Evolutionary conservation across 2,113 vertebrate species (phyloP), one percentile per base, ranked within the genome.

Genomic region (Peucedramus taeniatus): DNA sequence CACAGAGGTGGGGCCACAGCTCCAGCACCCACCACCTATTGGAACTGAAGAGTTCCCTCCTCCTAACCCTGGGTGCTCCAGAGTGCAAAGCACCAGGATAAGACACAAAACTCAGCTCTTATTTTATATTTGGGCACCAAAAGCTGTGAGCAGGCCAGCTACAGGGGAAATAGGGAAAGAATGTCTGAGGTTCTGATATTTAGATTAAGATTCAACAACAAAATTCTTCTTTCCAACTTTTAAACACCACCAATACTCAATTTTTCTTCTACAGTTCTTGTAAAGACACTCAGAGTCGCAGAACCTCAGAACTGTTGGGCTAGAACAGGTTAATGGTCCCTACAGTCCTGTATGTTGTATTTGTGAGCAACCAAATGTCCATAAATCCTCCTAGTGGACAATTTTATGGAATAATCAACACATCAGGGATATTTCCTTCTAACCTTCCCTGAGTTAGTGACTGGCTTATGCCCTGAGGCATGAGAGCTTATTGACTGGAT

Each of bases 381-480:
- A 94, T 95, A 94, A 96, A 96, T 95, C 95, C 93, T 96, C 93
- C 89, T 89, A 91, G 87, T 68, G 93, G 94, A 92, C 87, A 89
- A 96, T 44, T 95, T 94, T 75, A 94, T 93, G 65, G 91, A 95
- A 96, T 95, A 96, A 94, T 95, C 95, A 94, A 92, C 96, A 92
- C 89, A 91, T 94, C 83, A 84, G 57, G 37, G 83, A 91, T 92
- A 95, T 95, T 94, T 94, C 77, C 77, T 91, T 72, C 89, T 64
- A 89, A 83, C 83, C 56, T 56, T 56, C 89, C 39, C 49, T 19
- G 72, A 96, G 89, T 81, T 92, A 89, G 83, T 89, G 89, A 84
- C 61, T 94, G 86, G 51, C 91, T 95, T 56, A 81, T 44, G 91
- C 89, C 87, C 91, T 9, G 57, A 96, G 89, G 95, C 93, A 53